Evolutionary conservation across 2,797 vertebrate species (phyloP).

Genomic region (Anableps anableps): DNA sequence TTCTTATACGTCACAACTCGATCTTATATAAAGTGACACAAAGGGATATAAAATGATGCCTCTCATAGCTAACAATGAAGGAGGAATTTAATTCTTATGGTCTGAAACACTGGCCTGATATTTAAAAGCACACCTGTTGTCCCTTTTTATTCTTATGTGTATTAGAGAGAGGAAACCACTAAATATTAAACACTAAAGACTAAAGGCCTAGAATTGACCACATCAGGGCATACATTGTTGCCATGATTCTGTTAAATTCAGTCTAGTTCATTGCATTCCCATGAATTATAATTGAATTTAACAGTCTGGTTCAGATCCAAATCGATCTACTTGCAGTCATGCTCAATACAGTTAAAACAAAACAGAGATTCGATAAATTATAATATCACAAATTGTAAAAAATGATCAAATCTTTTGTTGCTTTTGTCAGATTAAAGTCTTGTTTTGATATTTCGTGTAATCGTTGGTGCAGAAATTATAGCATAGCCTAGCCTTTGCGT

Average conservation of each 20-base stretch:
- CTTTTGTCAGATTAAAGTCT: neutral
- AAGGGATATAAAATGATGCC: neutral
- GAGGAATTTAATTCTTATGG: neutral
- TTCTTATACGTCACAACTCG: neutral
- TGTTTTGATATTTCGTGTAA: conserved; percentile 3
- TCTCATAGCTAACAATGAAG: neutral
- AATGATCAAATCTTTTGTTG: neutral
- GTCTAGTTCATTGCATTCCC: neutral
- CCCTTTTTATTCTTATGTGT: neutral
- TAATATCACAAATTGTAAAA: neutral
- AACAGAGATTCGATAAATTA: neutral
- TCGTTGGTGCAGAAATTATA: neutral
- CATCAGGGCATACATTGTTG: neutral
- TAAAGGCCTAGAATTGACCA: neutral
- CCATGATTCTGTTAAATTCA: neutral
- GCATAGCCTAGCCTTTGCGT: neutral
- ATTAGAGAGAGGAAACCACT: neutral
- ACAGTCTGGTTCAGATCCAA: neutral
- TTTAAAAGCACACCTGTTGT: neutral
- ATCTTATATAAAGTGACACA: neutral
- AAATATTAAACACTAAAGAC: too few species aligned
- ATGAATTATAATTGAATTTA: too few species aligned
- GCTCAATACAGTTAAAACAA: neutral
- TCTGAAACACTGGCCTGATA: neutral
- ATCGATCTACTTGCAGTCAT: neutral